These are phyloP conservation scores for Bellardia pandia DNA, from an alignment of 2,888 invertebrate species.

Conservation along the genomic window DNA sequence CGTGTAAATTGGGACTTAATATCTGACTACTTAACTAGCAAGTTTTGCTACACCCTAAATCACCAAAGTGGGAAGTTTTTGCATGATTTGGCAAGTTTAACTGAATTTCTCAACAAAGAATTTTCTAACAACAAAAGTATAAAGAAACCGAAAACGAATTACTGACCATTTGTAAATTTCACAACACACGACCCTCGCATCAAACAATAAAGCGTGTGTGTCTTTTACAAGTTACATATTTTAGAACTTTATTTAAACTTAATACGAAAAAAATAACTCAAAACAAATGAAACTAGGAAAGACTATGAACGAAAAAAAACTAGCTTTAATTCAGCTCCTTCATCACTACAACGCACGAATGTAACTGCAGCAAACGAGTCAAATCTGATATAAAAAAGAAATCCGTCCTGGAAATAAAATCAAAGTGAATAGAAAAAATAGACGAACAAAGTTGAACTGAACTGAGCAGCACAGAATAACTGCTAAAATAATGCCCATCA, in stretches of 20 bases:
- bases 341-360: constrained; percentile 24
- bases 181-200: constrained; percentile 9
- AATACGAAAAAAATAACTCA: constrained; percentile 8
- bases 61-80: too few relatives aligned
- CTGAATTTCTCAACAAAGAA: too few relatives aligned
- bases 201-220: constrained; percentile 41
- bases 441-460: constrained; percentile 5
- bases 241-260: constrained; percentile 41
- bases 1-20: too few relatives aligned
- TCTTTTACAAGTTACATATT: constrained; percentile 45
- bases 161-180: background rate
- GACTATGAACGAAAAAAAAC: constrained; percentile 11
- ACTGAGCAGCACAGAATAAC: constrained; percentile 24
- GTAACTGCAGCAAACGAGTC: constrained; percentile 1
- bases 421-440: constrained; percentile 48
- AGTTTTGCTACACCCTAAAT: too few relatives aligned
- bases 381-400: constrained; percentile 2
- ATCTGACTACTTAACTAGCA: too few relatives aligned
- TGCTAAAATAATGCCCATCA: constrained; percentile 70
- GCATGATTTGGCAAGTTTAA: too few relatives aligned
- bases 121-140: too few relatives aligned
- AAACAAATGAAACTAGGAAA: constrained; percentile 41
- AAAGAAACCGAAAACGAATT: too few relatives aligned
- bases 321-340: constrained; percentile 60
- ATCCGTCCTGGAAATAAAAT: constrained; percentile 42